These are phyloP conservation scores for Rotaria socialis DNA, from an alignment of 2,888 invertebrate genomes.

Conservation along the genomic window DNA sequence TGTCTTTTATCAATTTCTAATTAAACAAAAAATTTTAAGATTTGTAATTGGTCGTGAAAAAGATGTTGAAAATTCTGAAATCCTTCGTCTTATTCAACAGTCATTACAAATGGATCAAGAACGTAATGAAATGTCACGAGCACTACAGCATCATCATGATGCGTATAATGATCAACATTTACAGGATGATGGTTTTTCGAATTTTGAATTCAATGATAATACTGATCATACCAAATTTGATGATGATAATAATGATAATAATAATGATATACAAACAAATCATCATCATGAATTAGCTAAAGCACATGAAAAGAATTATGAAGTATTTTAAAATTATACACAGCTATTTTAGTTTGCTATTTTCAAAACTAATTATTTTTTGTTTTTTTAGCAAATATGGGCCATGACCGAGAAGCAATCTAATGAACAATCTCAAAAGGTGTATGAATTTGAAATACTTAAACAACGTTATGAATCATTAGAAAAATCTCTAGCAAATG, in stretches of 20 bases:
- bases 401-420: no score
- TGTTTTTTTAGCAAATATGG: not conserved
- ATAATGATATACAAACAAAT: not conserved
- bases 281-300: slow-evolving; percentile 4
- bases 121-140: slow-evolving; percentile 70
- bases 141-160: slow-evolving; percentile 6
- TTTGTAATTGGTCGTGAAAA: slow-evolving; percentile 77
- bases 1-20: no score
- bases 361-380: not conserved
- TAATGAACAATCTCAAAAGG: no score
- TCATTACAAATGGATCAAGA: slow-evolving; percentile 86
- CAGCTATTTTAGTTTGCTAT: no score
- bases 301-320: not conserved
- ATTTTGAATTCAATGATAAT: slow-evolving; percentile 28
- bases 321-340: not conserved
- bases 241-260: not conserved
- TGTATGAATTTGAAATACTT: not conserved
- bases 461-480: slow-evolving; percentile 22
- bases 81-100: slow-evolving; percentile 88
- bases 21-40: slow-evolving; percentile 49
- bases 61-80: slow-evolving; percentile 93
- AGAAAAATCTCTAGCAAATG: not conserved
- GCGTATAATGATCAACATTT: not conserved
- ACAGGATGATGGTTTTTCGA: not conserved
- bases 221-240: not conserved